A percentile compares a stretch with the other conserved stretches of the same genome.
phyloP scores from a whole-genome alignment of 2,888 invertebrate genomes.

The Alloscopus bannaensis region DNA sequence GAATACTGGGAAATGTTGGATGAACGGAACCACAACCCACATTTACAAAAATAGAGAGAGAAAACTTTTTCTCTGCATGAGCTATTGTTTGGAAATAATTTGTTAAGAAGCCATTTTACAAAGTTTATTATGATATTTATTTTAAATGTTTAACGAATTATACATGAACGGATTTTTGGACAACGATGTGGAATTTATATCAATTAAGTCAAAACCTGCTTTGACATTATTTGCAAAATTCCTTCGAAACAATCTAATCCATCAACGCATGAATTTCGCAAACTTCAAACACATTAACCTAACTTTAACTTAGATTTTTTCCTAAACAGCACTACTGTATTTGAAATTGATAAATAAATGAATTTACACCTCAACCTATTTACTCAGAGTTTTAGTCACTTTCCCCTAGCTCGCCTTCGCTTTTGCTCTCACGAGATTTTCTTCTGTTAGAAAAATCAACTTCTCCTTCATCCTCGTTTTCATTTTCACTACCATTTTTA shows the following conservation, averaged over 20 bases:
- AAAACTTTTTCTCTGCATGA: too few species aligned
- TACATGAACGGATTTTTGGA: not conserved
- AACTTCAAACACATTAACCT: not conserved
- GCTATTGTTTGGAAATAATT: too few species aligned
- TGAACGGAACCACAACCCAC: not conserved
- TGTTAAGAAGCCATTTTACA: too few species aligned
- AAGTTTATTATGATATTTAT: too few species aligned
- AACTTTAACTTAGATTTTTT: not conserved
- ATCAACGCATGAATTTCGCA: not conserved
- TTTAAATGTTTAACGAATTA: not conserved
- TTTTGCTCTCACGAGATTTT: constrained; percentile 37
- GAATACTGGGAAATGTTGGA: constrained; percentile 2
- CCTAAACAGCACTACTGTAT: not conserved
- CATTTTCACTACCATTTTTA: not conserved
- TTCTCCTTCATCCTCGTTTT: not conserved
- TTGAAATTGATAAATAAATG: not conserved
- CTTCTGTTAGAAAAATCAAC: not conserved
- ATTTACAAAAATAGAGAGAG: not conserved
- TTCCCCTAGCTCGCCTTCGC: constrained; percentile 48
- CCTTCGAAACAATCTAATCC: not conserved
- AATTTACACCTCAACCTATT: not conserved
- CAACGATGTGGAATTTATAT: too few species aligned
- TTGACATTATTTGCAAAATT: not conserved
- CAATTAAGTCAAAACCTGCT: not conserved
- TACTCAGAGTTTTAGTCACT: constrained; percentile 5